Evolutionary conservation across 2,888 invertebrate species (phyloP), one percentile per base, ranked within the genome.

Genomic region (Drosophila niveifrons): DNA sequence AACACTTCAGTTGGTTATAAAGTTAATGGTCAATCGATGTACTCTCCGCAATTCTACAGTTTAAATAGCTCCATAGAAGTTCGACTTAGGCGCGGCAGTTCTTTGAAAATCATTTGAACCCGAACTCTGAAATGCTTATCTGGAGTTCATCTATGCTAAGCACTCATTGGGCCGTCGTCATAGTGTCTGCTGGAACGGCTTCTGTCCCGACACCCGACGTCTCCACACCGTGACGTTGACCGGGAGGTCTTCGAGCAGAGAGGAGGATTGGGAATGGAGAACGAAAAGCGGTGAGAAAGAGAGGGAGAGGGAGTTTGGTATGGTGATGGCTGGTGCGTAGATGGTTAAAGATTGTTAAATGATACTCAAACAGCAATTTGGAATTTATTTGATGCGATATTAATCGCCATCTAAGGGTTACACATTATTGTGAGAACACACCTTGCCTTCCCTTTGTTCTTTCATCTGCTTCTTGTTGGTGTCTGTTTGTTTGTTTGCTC

Each of bases 311-410:
- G 58, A 55, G 47, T 52, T 28, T 36, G 23, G 23, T 23, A 13
- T 17, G 50, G 15, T 15, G 34, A 41, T 39, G 67, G 48, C 66
- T 53, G 78, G 58, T 75, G 75, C 74, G 79, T 85, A 76, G 80
- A 78, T 87, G 80, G 72, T 76, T 68, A 86, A 75, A 82, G 85
- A 88, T 80, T 82, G 88, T 88, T 88, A 85, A 85, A 85, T 88
- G 84, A 76, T 80, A 81, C 77, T 82, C 82, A 78, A 79, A 81
- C 82, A 87, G 75, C 89, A 82, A 82, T 87, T 82, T 75, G 68
- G 73, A 87, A 87, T 89, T 87, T 84, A 82, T 89, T 77, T 87
- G 82, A 89, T 82, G 80, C 74, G 81, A 89, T 89, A 87, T 89
- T 87, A 78, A 84, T 87, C 89, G 75, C 62, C 15, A 57, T 64